A percentile compares a stretch with the other conserved stretches of the same genome.
These are phyloP conservation scores for Scaptomyza pallida DNA, from an alignment of 1,140 invertebrate species.

Conservation along the genomic window DNA sequence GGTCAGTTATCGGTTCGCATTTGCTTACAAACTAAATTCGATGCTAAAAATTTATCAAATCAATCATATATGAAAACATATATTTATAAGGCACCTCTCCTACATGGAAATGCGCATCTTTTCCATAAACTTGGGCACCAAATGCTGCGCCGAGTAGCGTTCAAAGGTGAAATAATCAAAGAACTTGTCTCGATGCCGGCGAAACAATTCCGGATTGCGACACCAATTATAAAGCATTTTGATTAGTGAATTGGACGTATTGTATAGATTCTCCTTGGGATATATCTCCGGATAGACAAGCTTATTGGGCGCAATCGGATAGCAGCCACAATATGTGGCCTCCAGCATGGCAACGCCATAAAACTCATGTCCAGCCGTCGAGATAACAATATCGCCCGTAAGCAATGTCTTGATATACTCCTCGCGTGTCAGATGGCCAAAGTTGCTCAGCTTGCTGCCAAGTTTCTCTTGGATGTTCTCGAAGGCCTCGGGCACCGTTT, in stretches of 20 bases:
- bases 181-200: slow-evolving; percentile 75
- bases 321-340: slow-evolving; percentile 88
- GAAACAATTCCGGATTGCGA: slow-evolving; percentile 75
- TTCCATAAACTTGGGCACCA: slow-evolving; percentile 74
- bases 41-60: slow-evolving; percentile 43
- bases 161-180: slow-evolving; percentile 76
- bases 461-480: slow-evolving; percentile 85
- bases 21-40: slow-evolving; percentile 48
- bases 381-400: slow-evolving; percentile 87
- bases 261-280: slow-evolving; percentile 87
- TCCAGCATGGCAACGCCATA: slow-evolving; percentile 91
- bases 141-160: slow-evolving; percentile 67
- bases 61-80: no score
- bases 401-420: slow-evolving; percentile 87
- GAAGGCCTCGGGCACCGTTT: slow-evolving; percentile 85
- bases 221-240: slow-evolving; percentile 85
- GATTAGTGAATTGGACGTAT: slow-evolving; percentile 85
- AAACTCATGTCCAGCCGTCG: slow-evolving; percentile 91
- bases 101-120: slow-evolving; percentile 62
- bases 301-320: slow-evolving; percentile 88
- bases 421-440: slow-evolving; percentile 86
- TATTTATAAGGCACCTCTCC: slow-evolving; percentile 8
- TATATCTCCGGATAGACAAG: slow-evolving; percentile 91
- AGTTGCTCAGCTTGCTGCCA: slow-evolving; percentile 86
- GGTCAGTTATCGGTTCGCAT: slow-evolving; percentile 37